Conservation (phyloP, 2,797 vertebrate genomes). For the Anguilla marmorata region DNA sequence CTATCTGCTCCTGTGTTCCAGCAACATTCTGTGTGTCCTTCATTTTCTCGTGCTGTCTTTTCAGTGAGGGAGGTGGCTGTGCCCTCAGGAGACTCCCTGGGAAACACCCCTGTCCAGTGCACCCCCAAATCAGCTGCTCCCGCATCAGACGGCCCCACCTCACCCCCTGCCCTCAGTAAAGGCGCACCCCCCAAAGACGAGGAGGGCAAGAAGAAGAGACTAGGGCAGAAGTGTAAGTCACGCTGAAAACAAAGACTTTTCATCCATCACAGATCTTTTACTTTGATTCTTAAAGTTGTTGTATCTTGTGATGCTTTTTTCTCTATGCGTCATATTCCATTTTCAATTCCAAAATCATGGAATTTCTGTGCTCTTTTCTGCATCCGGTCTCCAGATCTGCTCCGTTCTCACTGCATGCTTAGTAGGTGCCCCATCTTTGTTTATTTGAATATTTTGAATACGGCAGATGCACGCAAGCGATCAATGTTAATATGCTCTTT, state of each 20-base stretch:
- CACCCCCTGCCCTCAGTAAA: slow-evolving; percentile 60
- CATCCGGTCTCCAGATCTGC: neutral
- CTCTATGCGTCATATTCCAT: too few relatives aligned
- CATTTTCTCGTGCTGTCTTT: slow-evolving; percentile 32
- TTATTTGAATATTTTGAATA: neutral
- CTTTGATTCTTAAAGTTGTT: too few relatives aligned
- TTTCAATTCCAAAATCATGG: neutral
- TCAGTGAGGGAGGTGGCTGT: slow-evolving; percentile 79
- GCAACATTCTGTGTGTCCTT: neutral
- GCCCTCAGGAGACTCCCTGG: slow-evolving; percentile 59
- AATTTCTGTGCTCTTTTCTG: neutral
- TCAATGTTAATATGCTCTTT: slow-evolving; percentile 47
- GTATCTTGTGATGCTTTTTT: neutral
- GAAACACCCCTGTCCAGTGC: slow-evolving; percentile 51
- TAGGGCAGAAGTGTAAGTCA: slow-evolving; percentile 87
- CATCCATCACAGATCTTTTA: neutral
- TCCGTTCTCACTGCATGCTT: neutral
- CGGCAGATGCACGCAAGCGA: slow-evolving; percentile 8
- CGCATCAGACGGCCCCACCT: slow-evolving; percentile 49
- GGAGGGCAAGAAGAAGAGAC: slow-evolving; percentile 84
- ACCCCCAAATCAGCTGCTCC: slow-evolving; percentile 63
- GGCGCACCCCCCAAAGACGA: slow-evolving; percentile 65
- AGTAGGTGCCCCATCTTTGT: neutral
- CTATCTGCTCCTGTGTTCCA: neutral
- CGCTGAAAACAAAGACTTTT: slow-evolving; percentile 12